phyloP scores from a whole-genome alignment of 2,797 vertebrate genomes.

The Chrosomus eos region DNA sequence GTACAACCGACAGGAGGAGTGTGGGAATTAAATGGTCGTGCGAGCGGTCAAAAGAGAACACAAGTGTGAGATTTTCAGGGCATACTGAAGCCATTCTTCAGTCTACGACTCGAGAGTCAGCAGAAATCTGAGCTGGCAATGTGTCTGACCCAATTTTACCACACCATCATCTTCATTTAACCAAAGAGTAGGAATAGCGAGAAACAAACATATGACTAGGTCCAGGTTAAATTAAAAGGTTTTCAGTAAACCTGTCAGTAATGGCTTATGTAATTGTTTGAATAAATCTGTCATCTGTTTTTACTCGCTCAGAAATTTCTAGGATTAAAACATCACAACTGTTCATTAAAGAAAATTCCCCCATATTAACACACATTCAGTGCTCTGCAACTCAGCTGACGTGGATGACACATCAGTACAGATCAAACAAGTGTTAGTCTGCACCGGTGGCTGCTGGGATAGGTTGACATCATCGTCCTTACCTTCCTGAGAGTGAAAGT shows the following conservation, averaged over 20 bases:
- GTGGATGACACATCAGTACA: not conserved
- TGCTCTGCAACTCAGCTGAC: not conserved
- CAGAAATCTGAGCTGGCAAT: not conserved
- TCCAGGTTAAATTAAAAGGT: not conserved
- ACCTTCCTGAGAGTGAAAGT: conserved; percentile 95
- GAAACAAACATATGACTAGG: not conserved
- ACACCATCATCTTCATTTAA: not conserved
- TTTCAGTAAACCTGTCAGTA: not conserved
- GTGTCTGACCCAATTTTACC: not conserved
- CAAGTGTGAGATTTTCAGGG: not conserved
- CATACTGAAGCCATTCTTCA: conserved; percentile 8
- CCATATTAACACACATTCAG: not conserved
- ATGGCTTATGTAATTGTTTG: not conserved
- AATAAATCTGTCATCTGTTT: not conserved
- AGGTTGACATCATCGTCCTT: conserved; percentile 33
- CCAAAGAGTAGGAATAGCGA: not conserved
- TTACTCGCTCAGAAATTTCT: not conserved
- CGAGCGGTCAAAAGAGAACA: not conserved
- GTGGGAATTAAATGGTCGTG: not conserved
- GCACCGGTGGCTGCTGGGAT: not conserved
- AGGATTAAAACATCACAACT: not conserved
- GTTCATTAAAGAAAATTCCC: not conserved
- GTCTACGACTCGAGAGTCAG: not conserved
- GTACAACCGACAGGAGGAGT: not conserved
- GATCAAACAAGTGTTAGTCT: not conserved